Evolutionary conservation across 1,140 invertebrate species (phyloP).

Genomic region (Euura saliciscinereae): DNA sequence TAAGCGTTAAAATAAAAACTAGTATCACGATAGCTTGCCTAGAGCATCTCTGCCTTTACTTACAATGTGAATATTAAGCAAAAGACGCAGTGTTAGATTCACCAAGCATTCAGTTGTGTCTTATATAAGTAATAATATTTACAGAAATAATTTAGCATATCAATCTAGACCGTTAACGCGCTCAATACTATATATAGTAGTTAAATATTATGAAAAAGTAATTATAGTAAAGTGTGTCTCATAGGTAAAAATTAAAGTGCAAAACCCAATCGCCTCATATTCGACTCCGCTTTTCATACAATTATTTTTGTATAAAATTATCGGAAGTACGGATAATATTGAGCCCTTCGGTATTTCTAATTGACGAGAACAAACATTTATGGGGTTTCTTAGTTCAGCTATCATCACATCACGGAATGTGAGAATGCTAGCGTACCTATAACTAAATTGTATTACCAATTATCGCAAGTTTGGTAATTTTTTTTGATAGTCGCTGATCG

Average conservation of each 20-base stretch:
- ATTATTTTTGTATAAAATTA: neutral
- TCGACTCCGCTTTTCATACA: neutral
- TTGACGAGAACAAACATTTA: neutral
- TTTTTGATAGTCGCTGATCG: neutral
- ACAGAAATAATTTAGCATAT: constrained; percentile 23
- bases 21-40: neutral
- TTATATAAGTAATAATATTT: constrained; percentile 16
- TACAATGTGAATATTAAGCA: neutral
- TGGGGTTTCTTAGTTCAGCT: neutral
- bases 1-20: neutral
- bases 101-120: neutral
- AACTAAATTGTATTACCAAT: neutral
- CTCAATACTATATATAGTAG: neutral
- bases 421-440: neutral
- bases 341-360: neutral
- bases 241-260: neutral
- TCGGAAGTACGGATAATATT: neutral
- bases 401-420: neutral
- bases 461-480: neutral
- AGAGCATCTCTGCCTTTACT: neutral
- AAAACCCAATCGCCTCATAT: neutral
- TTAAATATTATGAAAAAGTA: neutral
- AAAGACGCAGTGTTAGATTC: neutral
- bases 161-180: neutral
- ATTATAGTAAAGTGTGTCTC: neutral